These are phyloP conservation scores for Dendroctonus ponderosae DNA, from an alignment of 1,140 invertebrate genomes.

Conservation along the genomic window DNA sequence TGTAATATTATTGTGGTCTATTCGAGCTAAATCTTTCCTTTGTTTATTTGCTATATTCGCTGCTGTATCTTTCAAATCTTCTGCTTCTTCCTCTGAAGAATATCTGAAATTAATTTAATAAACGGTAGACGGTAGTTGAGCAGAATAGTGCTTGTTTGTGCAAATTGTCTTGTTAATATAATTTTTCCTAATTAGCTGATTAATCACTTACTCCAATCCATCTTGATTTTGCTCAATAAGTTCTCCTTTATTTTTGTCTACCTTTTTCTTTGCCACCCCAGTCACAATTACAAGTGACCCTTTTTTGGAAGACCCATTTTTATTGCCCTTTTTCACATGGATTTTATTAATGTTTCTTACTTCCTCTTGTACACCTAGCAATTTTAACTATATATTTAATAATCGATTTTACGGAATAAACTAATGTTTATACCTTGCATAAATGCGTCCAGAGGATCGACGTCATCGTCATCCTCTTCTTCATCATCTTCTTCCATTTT, in stretches of 20 bases:
- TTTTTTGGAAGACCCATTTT: slow-evolving; percentile 50
- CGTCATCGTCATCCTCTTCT: slow-evolving; percentile 44
- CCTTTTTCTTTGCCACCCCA: slow-evolving; percentile 87
- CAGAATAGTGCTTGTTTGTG: too few relatives aligned
- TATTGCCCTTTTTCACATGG: slow-evolving; percentile 55
- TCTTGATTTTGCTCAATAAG: slow-evolving; percentile 97
- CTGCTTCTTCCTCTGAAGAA: slow-evolving; percentile 94
- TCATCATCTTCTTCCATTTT: slow-evolving; percentile 38
- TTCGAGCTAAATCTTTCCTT: slow-evolving; percentile 85
- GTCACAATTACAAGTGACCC: slow-evolving; percentile 74
- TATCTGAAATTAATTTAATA: slow-evolving; percentile 48
- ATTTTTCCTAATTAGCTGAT: background rate
- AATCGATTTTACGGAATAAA: background rate
- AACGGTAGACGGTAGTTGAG: too few relatives aligned
- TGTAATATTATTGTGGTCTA: slow-evolving; percentile 79
- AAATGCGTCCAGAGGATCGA: slow-evolving; percentile 49
- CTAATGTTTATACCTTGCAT: slow-evolving; percentile 35
- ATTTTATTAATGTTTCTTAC: slow-evolving; percentile 88
- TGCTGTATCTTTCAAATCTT: slow-evolving; percentile 90
- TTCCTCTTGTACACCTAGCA: slow-evolving; percentile 74
- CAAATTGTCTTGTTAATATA: too few relatives aligned
- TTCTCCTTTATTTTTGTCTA: slow-evolving; percentile 78
- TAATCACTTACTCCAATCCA: slow-evolving; percentile 74
- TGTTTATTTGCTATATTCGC: slow-evolving; percentile 85
- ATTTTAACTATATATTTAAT: slow-evolving; percentile 13